Evolutionary conservation across 2,888 invertebrate genomes (phyloP).

Genomic region (Drosophila atroscutellata): DNA sequence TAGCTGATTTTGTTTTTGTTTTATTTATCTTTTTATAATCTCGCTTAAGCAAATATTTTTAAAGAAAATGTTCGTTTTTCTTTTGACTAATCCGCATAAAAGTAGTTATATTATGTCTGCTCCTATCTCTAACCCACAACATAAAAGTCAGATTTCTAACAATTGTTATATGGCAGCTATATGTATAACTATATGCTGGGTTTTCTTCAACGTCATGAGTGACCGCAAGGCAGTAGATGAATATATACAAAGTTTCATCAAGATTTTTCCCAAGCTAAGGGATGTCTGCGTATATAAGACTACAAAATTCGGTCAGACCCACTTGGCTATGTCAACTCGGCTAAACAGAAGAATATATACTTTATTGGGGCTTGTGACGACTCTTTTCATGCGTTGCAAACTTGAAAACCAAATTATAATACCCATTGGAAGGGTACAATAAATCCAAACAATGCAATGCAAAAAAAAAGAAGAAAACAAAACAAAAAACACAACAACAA

Average conservation of each 20-base stretch:
- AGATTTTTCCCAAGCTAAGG: too few relatives aligned
- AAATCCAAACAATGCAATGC: conserved; percentile 4
- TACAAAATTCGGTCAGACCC: background rate
- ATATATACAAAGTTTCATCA: too few relatives aligned
- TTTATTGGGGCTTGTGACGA: background rate
- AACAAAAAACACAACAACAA: conserved; percentile 2
- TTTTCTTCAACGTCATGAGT: too few relatives aligned
- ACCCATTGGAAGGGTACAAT: background rate
- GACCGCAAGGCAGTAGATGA: too few relatives aligned
- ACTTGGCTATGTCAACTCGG: background rate
- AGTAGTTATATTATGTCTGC: background rate
- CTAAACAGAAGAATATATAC: background rate
- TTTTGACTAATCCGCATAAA: background rate
- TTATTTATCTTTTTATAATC: background rate
- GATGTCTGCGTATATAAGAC: background rate
- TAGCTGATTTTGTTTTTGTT: background rate
- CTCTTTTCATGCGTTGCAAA: background rate
- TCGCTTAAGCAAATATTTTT: background rate
- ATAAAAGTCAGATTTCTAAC: background rate
- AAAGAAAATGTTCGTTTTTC: background rate
- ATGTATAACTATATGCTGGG: background rate
- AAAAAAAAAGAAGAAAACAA: background rate
- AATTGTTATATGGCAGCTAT: background rate
- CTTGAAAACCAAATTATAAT: background rate
- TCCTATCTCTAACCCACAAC: background rate